Base-by-base conservation (phyloP, 2,888 invertebrate genomes). In the Scaptomyza tumidula region DNA sequence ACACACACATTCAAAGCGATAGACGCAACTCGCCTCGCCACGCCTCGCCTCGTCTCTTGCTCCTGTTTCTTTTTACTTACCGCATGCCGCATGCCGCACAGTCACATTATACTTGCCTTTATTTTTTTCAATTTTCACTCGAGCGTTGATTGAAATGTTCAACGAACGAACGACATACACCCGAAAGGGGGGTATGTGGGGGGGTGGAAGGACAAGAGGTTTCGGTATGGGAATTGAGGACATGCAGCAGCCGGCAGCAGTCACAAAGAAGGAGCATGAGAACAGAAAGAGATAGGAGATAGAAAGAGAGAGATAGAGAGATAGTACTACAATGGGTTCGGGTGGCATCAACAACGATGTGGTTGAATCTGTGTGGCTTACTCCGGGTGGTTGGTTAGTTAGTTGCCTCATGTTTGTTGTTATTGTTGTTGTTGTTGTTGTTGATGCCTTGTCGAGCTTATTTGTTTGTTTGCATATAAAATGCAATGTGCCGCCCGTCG, bases 71-170 rank as follows among this genome's bases (percentile, higher is more conserved):
- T 48, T 48, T 31, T 46, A 11, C 19, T 4, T 29, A 29, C 29
- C 29, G 9, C 29, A 29, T 29, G 29, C 31, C 33, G 0, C 5
- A 16, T n/a, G 39, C 39, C 39, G 14, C 41, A 10, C 69, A 63
- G 71, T 67, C 72, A 80, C 77, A 88, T 88, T 84, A 88, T 83
- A 80, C 86, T 88, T 75, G 80, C 73, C 77, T 84, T 80, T 84
- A 78, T 88, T 86, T 88, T 86, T 80, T 80, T 88, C 78, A 84
- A 80, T 80, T 80, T 88, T 88, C 85, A 78, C 85, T 85, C 78
- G 81, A 86, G 87, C 89, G 87, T 86, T 85, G 85, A 85, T 85
- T 85, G 85, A 85, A 85, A 85, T 85, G 89, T 88, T 85, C 72
- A 80, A 61, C 86, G 82, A 87, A 71, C 71, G 60, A 44, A 49